Evolutionary conservation across 1,140 invertebrate species (phyloP), one percentile per base, ranked within the genome.

Genomic region (Bursaphelenchus mucronatus): DNA sequence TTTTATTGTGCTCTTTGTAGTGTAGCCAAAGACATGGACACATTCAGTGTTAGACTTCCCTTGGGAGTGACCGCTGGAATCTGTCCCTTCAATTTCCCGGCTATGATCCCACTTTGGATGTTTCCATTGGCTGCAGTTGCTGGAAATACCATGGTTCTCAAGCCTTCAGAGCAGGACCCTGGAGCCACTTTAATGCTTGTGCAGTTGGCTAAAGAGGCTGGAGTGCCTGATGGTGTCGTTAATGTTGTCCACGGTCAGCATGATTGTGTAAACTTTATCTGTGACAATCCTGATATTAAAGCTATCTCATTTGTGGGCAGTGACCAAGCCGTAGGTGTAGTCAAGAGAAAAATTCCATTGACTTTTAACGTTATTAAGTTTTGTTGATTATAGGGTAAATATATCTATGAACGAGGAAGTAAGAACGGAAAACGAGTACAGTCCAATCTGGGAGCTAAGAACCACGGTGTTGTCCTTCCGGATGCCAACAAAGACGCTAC

Each of bases 41-140:
- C 82, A 10, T 79, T 82, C 65, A 92, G 91, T 0, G 91, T 92
- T 80, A 88, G 91, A 71, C 80, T 91, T 30, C 94, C 95, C 0
- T 83, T 96, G 1, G 93, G 93, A 53, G 90, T 94, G 15, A 86
- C 89, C 62, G 89, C 89, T 69, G 92, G 91, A 46, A 92, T 95
- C 73, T 89, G 90, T 19, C 15, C 13, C 13, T 58, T 45, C 21
- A 46, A 46, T 62, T 63, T 63, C 39, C 39, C 55, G 0, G 94
- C 95, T 45, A 99, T 99, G 96, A 96, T 99, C 77, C 96, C 96
- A 0, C 85, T 99, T 1, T 99, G 96, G 95, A 96, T 94, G 88
- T 94, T 97, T 84, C 94, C 94, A 0, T 85, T 96, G 66, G 90
- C 93, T n/a, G 83, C 94, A 15, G 91, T 92, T 7, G 91, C 90